These are phyloP conservation scores for Pimpla rufipes DNA, from an alignment of 2,888 invertebrate species.

Conservation along the genomic window DNA sequence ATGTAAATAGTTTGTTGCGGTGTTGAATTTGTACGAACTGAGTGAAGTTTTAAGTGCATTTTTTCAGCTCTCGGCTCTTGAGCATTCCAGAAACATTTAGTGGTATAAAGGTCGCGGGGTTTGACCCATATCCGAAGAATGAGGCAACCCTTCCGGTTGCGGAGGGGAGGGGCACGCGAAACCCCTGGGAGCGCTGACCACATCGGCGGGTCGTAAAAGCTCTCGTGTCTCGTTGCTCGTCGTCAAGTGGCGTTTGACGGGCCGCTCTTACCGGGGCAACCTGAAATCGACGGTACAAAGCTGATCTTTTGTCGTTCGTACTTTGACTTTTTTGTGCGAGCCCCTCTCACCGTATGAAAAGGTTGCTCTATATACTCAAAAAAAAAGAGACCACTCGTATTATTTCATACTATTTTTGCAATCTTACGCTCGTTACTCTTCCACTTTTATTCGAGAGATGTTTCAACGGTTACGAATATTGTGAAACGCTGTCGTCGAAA, in stretches of 20 bases:
- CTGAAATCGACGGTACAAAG: constrained; percentile 2
- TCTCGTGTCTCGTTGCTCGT: constrained; percentile 2
- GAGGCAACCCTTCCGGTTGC: constrained; percentile 38
- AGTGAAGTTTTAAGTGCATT: background rate
- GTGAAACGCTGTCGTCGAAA: too few species aligned
- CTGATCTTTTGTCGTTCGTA: constrained; percentile 16
- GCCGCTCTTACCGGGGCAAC: constrained; percentile 7
- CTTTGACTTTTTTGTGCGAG: background rate
- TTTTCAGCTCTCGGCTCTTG: background rate
- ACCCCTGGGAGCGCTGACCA: constrained; percentile 47
- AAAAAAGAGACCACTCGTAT: background rate
- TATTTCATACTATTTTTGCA: background rate
- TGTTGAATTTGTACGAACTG: background rate
- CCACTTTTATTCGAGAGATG: too few species aligned
- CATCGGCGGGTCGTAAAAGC: constrained; percentile 42
- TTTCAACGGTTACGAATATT: too few species aligned
- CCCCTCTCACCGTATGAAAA: constrained; percentile 5
- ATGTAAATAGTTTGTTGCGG: background rate
- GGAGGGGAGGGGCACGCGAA: background rate
- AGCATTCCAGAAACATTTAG: background rate
- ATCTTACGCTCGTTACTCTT: background rate
- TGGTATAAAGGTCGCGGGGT: constrained; percentile 12
- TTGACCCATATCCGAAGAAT: constrained; percentile 48
- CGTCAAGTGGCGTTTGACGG: constrained; percentile 28
- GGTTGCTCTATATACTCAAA: background rate